phyloP scores from a whole-genome alignment of 1,140 invertebrate species.

The Brachionus paranguensis region DNA sequence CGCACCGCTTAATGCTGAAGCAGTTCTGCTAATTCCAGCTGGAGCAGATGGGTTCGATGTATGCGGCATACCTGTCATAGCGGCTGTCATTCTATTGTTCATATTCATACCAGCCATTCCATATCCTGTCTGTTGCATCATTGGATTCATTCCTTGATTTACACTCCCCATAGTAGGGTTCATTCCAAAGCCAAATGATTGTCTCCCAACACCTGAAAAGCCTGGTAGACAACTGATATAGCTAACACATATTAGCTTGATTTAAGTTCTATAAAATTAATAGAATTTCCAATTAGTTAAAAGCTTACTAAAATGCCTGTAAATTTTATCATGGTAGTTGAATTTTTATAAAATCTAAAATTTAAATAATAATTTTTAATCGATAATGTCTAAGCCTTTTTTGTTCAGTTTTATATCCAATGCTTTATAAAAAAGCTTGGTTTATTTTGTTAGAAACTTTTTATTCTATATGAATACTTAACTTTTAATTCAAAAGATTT shows the following conservation, averaged over 20 bases:
- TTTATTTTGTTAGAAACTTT: neutral
- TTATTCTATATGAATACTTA: neutral
- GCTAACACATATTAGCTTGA: neutral
- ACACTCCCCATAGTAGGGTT: neutral
- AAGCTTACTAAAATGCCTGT: neutral
- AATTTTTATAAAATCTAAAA: neutral
- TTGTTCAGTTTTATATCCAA: neutral
- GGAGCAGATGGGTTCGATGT: neutral
- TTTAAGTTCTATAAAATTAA: neutral
- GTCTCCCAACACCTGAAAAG: neutral
- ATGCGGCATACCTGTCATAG: neutral
- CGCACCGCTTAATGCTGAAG: constrained; percentile 9
- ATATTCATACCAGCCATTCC: neutral
- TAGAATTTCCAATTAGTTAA: neutral
- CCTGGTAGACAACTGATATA: neutral
- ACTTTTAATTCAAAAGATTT: no score
- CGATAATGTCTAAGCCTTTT: neutral
- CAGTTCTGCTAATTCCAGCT: neutral
- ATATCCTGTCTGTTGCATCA: neutral
- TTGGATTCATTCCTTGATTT: neutral
- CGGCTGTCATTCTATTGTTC: neutral
- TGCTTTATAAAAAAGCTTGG: neutral
- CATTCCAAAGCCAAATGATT: neutral
- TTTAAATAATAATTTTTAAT: neutral
- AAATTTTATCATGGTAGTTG: neutral